phyloP scores from a whole-genome alignment of 1,140 invertebrate genomes.

The Trichonephila clavata region DNA sequence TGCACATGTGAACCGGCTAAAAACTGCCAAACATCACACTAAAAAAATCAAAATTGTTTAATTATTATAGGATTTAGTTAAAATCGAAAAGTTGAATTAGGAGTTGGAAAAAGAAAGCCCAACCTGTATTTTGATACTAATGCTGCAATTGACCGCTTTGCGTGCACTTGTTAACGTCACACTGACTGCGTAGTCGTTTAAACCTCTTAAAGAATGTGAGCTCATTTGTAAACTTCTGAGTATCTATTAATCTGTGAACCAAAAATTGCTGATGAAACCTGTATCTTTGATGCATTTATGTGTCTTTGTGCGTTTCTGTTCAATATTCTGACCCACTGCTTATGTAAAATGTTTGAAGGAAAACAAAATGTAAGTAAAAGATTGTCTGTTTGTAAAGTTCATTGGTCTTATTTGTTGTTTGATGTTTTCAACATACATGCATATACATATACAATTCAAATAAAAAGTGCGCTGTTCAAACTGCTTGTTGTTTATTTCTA shows the following conservation, averaged over 20 bases:
- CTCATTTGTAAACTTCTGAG: slow-evolving; percentile 75
- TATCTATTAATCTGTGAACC: slow-evolving; percentile 71
- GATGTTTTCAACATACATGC: slow-evolving; percentile 1
- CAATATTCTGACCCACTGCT: slow-evolving; percentile 63
- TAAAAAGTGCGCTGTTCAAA: not conserved
- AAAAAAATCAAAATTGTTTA: slow-evolving; percentile 42
- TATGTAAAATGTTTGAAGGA: slow-evolving; percentile 75
- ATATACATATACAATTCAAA: not conserved
- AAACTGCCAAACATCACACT: not conserved
- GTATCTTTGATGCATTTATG: slow-evolving; percentile 70
- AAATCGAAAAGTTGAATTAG: not conserved
- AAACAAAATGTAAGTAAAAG: slow-evolving; percentile 72
- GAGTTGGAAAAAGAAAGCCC: not conserved
- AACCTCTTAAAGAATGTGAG: slow-evolving; percentile 47
- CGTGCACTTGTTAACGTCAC: slow-evolving; percentile 73
- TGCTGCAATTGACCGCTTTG: slow-evolving; percentile 58
- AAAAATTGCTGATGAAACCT: slow-evolving; percentile 58
- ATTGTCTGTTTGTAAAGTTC: slow-evolving; percentile 73
- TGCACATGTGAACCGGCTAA: not conserved
- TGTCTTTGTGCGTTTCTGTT: slow-evolving; percentile 70
- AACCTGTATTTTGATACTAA: slow-evolving; percentile 72
- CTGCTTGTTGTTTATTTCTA: not conserved
- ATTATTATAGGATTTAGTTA: not conserved
- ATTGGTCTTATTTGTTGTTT: slow-evolving; percentile 25
- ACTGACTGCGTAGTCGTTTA: slow-evolving; percentile 46